Evolutionary conservation across 1,140 invertebrate genomes (phyloP).

Genomic region (Homalodisca vitripennis): DNA sequence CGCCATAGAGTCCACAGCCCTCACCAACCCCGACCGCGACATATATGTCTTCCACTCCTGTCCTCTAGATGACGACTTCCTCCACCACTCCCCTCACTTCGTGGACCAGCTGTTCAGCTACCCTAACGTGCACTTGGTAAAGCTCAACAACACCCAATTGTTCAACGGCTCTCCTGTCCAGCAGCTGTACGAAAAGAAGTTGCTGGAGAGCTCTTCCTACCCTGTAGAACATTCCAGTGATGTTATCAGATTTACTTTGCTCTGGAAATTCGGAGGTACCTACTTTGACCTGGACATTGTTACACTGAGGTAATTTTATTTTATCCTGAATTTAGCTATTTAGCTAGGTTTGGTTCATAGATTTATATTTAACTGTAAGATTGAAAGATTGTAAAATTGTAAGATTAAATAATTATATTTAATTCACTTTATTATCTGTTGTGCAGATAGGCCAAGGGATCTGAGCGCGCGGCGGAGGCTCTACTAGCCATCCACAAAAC

Average conservation of each 20-base stretch:
- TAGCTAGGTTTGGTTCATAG: too few relatives aligned
- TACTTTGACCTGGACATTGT: conserved; percentile 1
- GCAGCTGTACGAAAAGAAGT: neutral
- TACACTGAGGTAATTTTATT: neutral
- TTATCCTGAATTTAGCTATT: too few relatives aligned
- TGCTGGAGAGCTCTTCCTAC: neutral
- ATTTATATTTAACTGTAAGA: too few relatives aligned
- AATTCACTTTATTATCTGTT: too few relatives aligned
- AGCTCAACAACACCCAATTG: neutral
- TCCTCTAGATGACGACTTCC: neutral
- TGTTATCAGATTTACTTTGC: neutral
- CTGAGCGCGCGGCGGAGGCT: too few relatives aligned
- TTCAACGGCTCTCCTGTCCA: neutral
- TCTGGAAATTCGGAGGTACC: conserved; percentile 1
- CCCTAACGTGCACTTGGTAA: neutral
- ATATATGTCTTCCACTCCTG: conserved; percentile 6
- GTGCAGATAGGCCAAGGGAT: too few relatives aligned
- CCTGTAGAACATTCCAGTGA: conserved; percentile 3
- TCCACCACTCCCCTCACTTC: neutral
- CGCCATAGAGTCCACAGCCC: neutral
- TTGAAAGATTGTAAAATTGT: too few relatives aligned
- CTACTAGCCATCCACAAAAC: too few relatives aligned
- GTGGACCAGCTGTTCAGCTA: neutral
- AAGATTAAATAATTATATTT: too few relatives aligned
- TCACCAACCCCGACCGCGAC: neutral